Evolutionary conservation across 2,888 invertebrate genomes (phyloP).

Genomic region (Cosmia trapezina): DNA sequence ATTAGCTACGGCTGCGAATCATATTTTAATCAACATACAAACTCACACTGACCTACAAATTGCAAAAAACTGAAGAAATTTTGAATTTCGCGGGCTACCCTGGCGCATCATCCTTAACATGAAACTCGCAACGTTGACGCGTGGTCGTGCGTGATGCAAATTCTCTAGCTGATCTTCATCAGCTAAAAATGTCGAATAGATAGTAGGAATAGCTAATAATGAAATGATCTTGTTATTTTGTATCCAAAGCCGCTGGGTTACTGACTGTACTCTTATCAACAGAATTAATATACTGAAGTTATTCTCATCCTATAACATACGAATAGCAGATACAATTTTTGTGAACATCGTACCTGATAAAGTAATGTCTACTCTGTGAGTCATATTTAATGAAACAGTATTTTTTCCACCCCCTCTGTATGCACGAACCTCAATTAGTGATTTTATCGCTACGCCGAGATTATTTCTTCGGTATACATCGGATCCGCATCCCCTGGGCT

Average conservation of each 20-base stretch:
- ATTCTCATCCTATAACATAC: background rate
- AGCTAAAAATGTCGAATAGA: background rate
- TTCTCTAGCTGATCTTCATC: background rate
- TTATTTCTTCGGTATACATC: constrained; percentile 59
- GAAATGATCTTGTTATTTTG: constrained; percentile 20
- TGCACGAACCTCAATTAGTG: constrained; percentile 44
- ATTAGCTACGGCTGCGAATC: too few relatives aligned
- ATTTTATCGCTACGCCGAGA: constrained; percentile 45
- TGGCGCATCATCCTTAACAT: too few relatives aligned
- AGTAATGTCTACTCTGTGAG: constrained; percentile 34
- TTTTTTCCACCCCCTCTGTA: constrained; percentile 29
- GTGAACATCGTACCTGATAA: background rate
- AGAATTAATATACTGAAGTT: background rate
- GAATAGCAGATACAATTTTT: background rate
- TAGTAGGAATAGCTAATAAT: too few relatives aligned
- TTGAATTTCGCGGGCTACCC: too few relatives aligned
- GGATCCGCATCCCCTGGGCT: constrained; percentile 43
- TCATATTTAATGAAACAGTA: constrained; percentile 39
- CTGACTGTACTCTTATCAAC: background rate
- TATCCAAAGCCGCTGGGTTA: background rate
- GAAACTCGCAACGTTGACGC: too few relatives aligned
- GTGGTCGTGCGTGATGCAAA: background rate
- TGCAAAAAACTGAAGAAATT: too few relatives aligned
- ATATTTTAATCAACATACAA: too few relatives aligned
- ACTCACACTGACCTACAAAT: too few relatives aligned